Percentiles rank a stretch among this genome's conserved stretches.
Evolutionary conservation across 2,888 invertebrate species (phyloP).

Genomic region (Stenoptilia bipunctidactyla): DNA sequence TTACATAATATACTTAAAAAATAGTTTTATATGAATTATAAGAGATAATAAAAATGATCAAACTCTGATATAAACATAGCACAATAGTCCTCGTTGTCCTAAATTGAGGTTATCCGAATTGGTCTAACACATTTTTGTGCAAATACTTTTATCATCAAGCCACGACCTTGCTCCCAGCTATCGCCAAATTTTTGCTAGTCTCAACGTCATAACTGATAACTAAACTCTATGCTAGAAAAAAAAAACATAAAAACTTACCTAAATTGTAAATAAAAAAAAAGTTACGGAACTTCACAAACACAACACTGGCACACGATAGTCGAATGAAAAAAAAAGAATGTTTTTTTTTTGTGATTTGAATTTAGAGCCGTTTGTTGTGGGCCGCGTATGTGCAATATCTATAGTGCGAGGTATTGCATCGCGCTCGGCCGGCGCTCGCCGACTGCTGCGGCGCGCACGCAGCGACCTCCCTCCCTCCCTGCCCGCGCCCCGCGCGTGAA

Average conservation of each 20-base stretch:
- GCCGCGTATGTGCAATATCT: conserved; percentile 42
- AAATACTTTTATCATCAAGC: conserved; percentile 64
- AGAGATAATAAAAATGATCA: background rate
- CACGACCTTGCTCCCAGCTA: conserved; percentile 67
- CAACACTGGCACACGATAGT: conserved; percentile 29
- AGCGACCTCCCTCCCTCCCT: conserved; percentile 30
- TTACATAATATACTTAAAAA: background rate
- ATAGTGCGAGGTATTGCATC: conserved; percentile 9
- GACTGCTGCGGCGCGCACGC: conserved; percentile 67
- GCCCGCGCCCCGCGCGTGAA: conserved; percentile 25
- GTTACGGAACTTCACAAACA: conserved; percentile 24
- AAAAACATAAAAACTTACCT: conserved; percentile 26
- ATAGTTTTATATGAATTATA: background rate
- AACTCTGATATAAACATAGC: background rate
- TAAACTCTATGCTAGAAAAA: conserved; percentile 16
- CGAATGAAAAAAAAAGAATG: conserved; percentile 17
- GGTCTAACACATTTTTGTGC: conserved; percentile 64
- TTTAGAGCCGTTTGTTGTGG: conserved; percentile 20
- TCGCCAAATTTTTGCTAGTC: conserved; percentile 57
- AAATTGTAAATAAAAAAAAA: conserved; percentile 16
- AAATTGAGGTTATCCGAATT: conserved; percentile 65
- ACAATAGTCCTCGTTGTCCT: conserved; percentile 35
- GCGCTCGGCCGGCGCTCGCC: conserved; percentile 53
- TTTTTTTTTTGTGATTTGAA: conserved; percentile 16
- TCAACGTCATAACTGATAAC: conserved; percentile 49